A percentile compares a stretch with the other conserved stretches of the same genome.
These are phyloP conservation scores for Paradoxurus hermaphroditus DNA, from an alignment of 2,113 vertebrate genomes.

Conservation along the genomic window DNA sequence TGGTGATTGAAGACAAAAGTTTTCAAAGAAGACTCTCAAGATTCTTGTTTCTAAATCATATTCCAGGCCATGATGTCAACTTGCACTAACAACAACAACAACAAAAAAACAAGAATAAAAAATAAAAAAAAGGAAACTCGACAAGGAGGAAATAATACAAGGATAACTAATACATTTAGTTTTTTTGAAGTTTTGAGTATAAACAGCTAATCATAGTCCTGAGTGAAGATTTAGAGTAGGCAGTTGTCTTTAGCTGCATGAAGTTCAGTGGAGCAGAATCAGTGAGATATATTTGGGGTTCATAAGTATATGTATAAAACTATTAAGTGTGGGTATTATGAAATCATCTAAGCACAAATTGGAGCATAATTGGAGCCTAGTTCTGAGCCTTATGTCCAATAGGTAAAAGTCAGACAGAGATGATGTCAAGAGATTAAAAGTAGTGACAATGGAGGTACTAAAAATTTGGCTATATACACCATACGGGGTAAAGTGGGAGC, in stretches of 20 bases:
- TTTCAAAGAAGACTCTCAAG: not conserved
- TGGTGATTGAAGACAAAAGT: not conserved
- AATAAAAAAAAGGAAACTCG: not conserved
- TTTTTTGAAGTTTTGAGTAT: not conserved
- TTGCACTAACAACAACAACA: not conserved
- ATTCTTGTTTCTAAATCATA: not conserved
- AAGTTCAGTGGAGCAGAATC: not conserved
- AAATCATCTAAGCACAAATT: not conserved
- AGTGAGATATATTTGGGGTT: not conserved
- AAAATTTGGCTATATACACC: not conserved
- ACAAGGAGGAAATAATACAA: not conserved
- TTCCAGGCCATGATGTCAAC: not conserved
- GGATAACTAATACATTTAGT: not conserved
- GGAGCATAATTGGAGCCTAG: accelerated
- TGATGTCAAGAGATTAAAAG: not conserved
- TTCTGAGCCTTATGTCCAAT: not conserved
- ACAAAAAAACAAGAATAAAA: not conserved
- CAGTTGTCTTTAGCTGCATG: not conserved
- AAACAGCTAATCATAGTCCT: not conserved
- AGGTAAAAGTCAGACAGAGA: not conserved
- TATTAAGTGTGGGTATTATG: not conserved
- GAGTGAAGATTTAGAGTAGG: too few species aligned
- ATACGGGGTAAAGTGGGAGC: not conserved
- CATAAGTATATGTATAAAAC: not conserved
- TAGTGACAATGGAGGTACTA: not conserved